Evolutionary conservation across 2,797 vertebrate species (phyloP).

Genomic region (Silurus lanzhouensis): DNA sequence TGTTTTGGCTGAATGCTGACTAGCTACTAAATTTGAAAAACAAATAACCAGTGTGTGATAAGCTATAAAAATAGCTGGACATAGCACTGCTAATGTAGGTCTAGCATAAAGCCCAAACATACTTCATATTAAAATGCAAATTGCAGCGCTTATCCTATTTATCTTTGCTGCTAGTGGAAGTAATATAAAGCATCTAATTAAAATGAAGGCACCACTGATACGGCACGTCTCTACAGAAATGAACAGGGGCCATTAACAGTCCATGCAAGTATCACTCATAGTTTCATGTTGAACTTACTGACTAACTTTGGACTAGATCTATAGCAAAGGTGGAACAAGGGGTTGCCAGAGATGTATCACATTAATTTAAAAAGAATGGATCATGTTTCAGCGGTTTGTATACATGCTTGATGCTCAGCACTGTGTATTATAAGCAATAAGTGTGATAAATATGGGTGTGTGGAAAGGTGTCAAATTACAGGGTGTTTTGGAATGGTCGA

Average conservation of each 20-base stretch:
- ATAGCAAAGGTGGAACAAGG: neutral
- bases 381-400: neutral
- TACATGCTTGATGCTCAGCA: neutral
- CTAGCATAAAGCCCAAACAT: neutral
- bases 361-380: neutral
- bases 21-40: neutral
- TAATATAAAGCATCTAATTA: constrained; percentile 5
- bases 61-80: neutral
- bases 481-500: neutral
- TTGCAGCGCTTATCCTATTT: neutral
- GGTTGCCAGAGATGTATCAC: neutral
- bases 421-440: neutral
- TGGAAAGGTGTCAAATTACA: constrained; percentile 6
- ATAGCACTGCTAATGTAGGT: neutral
- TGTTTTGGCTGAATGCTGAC: neutral
- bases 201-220: neutral
- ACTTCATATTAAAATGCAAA: neutral
- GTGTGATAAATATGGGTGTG: constrained; percentile 7
- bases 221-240: neutral
- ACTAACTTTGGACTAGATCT: neutral
- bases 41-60: neutral
- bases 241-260: neutral
- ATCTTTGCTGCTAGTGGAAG: neutral
- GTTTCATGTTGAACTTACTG: constrained; percentile 42
- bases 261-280: neutral